A percentile compares a stretch with the other conserved stretches of the same genome.
phyloP scores from a whole-genome alignment of 2,888 invertebrate species.

The Xestia ashworthii region DNA sequence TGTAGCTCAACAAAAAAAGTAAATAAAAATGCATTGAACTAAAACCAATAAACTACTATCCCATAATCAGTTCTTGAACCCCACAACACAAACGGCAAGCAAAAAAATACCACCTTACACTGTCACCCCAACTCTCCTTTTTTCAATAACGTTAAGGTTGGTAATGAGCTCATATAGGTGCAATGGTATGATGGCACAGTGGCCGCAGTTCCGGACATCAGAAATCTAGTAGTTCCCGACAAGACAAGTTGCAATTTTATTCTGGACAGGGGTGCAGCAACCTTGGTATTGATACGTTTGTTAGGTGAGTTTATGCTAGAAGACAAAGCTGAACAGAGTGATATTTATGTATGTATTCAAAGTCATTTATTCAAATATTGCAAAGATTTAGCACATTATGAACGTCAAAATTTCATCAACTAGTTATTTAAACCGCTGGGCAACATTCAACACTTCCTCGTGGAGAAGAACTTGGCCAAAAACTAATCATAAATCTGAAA shows the following conservation, averaged over 20 bases:
- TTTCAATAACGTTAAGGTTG: conserved; percentile 29
- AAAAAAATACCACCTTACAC: conserved; percentile 45
- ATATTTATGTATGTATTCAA: not conserved
- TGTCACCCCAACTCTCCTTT: conserved; percentile 14
- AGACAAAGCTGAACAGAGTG: not conserved
- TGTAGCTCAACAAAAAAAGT: not conserved
- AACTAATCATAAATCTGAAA: not conserved
- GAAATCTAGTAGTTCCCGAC: conserved; percentile 77
- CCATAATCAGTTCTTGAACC: conserved; percentile 35
- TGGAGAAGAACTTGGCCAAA: not conserved
- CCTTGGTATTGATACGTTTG: not conserved
- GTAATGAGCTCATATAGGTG: conserved; percentile 19
- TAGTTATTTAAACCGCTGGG: not conserved
- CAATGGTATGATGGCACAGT: conserved; percentile 28
- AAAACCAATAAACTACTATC: not conserved
- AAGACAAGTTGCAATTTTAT: conserved; percentile 80
- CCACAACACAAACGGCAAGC: conserved; percentile 39
- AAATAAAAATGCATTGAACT: not conserved
- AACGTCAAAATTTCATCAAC: not conserved
- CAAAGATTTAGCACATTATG: not conserved
- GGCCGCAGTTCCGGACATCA: conserved; percentile 75
- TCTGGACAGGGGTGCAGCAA: conserved; percentile 75
- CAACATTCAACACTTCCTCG: not conserved
- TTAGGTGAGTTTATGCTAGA: not conserved
- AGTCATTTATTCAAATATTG: not conserved